Conservation (phyloP, 2,888 invertebrate species). For the Stegana nigrithorax region DNA sequence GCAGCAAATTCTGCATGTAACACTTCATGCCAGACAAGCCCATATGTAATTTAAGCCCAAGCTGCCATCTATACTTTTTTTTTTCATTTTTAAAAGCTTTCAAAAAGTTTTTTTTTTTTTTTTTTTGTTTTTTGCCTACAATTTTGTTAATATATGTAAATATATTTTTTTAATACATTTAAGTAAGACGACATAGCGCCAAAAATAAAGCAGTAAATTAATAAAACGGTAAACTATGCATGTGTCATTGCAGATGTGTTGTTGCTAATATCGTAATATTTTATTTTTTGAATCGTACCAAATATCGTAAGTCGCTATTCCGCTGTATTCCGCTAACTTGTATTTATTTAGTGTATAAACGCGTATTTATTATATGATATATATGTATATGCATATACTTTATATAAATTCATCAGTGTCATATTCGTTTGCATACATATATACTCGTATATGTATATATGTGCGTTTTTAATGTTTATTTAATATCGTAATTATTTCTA, state of each 20-base stretch:
- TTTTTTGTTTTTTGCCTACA: neutral
- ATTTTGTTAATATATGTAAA: conserved; percentile 11
- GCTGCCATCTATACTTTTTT: too few relatives aligned
- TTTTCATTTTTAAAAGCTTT: neutral
- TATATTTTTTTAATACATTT: too few relatives aligned
- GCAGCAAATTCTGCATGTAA: too few relatives aligned
- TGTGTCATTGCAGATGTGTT: conserved; percentile 7
- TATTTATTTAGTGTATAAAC: conserved; percentile 23
- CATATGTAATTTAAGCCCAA: too few relatives aligned
- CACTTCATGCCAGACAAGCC: too few relatives aligned
- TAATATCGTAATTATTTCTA: conserved; percentile 31
- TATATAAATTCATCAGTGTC: conserved; percentile 8
- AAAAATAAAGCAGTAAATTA: neutral
- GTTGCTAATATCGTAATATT: conserved; percentile 2
- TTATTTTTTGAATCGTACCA: too few relatives aligned
- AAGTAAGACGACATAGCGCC: too few relatives aligned
- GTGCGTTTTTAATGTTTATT: conserved; percentile 29
- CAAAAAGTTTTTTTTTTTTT: conserved; percentile 21
- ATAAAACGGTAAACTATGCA: neutral
- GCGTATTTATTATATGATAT: conserved; percentile 24
- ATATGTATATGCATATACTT: conserved; percentile 15
- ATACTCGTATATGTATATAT: conserved; percentile 35
- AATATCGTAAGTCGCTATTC: neutral
- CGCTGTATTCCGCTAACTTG: neutral
- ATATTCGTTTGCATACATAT: conserved; percentile 1